Evolutionary conservation across 2,888 invertebrate genomes (phyloP).

Genomic region (Drosophila nr. perissopoda): DNA sequence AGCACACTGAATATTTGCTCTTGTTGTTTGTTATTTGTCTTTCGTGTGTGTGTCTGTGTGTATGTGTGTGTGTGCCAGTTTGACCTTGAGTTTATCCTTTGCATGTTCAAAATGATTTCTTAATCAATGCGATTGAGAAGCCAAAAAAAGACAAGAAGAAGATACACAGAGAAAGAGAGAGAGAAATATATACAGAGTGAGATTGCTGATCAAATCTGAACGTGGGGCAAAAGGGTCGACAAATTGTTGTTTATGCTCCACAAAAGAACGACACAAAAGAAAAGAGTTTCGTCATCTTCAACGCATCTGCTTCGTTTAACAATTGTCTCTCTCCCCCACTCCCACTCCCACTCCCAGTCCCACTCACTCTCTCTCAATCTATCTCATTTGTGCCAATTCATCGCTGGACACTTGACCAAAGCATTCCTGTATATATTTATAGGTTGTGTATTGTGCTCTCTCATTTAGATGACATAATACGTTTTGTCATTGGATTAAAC

Average conservation of each 20-base stretch:
- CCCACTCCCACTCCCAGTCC: slow-evolving; percentile 13
- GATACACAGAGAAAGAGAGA: background rate
- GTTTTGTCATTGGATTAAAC: slow-evolving; percentile 44
- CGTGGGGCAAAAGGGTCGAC: slow-evolving; percentile 38
- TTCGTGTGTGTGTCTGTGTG: no score
- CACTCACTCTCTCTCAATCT: slow-evolving; percentile 17
- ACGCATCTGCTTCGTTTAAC: slow-evolving; percentile 18
- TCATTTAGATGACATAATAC: slow-evolving; percentile 37
- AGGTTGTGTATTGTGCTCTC: slow-evolving; percentile 6
- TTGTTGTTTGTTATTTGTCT: background rate
- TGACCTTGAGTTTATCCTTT: slow-evolving; percentile 15
- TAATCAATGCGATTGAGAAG: slow-evolving; percentile 20
- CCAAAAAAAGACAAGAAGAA: background rate
- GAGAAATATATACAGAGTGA: slow-evolving; percentile 1
- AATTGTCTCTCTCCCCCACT: slow-evolving; percentile 37
- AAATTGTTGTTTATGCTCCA: slow-evolving; percentile 48
- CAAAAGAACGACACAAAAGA: slow-evolving; percentile 33
- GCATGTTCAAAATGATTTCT: slow-evolving; percentile 45
- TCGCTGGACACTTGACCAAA: slow-evolving; percentile 65
- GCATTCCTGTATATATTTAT: slow-evolving; percentile 13
- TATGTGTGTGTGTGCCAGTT: background rate
- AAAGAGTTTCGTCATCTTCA: slow-evolving; percentile 58
- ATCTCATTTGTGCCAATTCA: slow-evolving; percentile 63
- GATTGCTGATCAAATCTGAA: slow-evolving; percentile 59
- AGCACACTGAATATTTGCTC: background rate